Evolutionary conservation across 53 echinoderm and acorn worm genomes (phyloP).

Genomic region (Holothuria leucospilota): DNA sequence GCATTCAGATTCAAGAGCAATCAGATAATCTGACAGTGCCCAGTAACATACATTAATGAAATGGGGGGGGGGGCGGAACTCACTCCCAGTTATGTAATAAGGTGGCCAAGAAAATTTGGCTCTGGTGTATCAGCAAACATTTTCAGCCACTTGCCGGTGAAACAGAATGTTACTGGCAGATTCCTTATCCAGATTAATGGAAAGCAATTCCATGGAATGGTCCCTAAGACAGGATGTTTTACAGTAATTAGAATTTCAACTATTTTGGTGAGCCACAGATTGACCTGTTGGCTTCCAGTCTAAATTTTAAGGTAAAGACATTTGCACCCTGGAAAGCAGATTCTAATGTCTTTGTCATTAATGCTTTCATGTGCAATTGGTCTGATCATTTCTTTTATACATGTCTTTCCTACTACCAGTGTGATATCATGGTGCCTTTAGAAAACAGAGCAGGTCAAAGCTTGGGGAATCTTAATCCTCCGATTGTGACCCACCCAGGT

Average conservation of each 20-base stretch:
- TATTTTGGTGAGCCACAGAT: conserved; percentile 53
- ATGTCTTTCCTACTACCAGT: conserved; percentile 60
- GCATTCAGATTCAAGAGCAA: conserved; percentile 42
- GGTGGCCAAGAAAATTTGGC: conserved; percentile 49
- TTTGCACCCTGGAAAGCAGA: conserved; percentile 70
- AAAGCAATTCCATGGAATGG: too few species aligned
- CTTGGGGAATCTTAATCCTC: conserved; percentile 17
- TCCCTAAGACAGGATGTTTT: too few species aligned
- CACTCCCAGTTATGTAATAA: conserved; percentile 13
- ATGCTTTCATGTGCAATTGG: too few species aligned
- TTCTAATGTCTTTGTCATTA: too few species aligned
- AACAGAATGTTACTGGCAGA: conserved; percentile 47
- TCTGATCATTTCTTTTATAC: too few species aligned
- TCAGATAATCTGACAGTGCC: conserved; percentile 57
- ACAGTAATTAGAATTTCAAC: conserved; percentile 1
- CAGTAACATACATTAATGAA: conserved; percentile 45
- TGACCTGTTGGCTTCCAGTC: too few species aligned
- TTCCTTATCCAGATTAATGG: too few species aligned
- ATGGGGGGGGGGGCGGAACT: conserved; percentile 51
- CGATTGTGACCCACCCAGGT: conserved; percentile 41
- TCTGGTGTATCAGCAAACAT: too few species aligned
- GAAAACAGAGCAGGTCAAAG: neutral
- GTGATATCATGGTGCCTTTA: neutral
- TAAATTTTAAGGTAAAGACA: conserved; percentile 54
- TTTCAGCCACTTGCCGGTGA: neutral